Evolutionary conservation across 1,140 invertebrate species (phyloP).

Genomic region (Oscheius sp.): DNA sequence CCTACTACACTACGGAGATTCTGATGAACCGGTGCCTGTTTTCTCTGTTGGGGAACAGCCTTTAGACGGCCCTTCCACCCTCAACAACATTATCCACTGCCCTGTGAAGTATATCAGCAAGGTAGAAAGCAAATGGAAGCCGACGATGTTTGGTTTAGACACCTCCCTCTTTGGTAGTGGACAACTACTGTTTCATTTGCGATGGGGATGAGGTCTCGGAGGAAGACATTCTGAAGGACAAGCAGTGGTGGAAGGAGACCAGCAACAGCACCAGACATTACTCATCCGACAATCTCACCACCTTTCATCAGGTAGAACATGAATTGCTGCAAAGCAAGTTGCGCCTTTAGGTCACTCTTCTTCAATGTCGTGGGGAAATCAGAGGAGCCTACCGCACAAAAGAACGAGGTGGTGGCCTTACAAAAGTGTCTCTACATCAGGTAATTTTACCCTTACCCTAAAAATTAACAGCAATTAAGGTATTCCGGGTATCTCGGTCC

Average conservation of each 20-base stretch:
- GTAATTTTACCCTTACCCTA: background rate
- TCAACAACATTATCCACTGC: slow-evolving; percentile 36
- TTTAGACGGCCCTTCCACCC: slow-evolving; percentile 31
- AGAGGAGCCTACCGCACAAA: slow-evolving; percentile 23
- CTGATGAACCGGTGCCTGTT: slow-evolving; percentile 26
- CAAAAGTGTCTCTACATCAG: background rate
- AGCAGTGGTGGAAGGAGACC: slow-evolving; percentile 43
- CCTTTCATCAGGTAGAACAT: slow-evolving; percentile 39
- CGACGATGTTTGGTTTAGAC: slow-evolving; percentile 19
- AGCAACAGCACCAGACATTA: slow-evolving; percentile 36
- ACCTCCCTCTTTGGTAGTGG: slow-evolving; percentile 39
- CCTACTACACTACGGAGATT: slow-evolving; percentile 31
- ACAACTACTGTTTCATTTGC: slow-evolving; percentile 45
- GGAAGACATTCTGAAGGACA: slow-evolving; percentile 38
- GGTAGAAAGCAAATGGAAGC: background rate
- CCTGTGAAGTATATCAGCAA: slow-evolving; percentile 42
- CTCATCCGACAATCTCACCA: slow-evolving; percentile 42
- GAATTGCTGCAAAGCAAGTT: background rate
- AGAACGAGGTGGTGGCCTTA: slow-evolving; percentile 30
- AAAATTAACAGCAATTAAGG: slow-evolving; percentile 1
- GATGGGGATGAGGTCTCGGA: slow-evolving; percentile 41
- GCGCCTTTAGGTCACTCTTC: slow-evolving; percentile 39
- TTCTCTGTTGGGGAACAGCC: slow-evolving; percentile 29
- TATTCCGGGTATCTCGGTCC: slow-evolving; percentile 35
- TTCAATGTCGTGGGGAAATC: slow-evolving; percentile 36